A percentile compares a stretch with the other conserved stretches of the same genome.
Evolutionary conservation across 1,140 invertebrate genomes (phyloP).

Genomic region (Pristionchus pacificus): DNA sequence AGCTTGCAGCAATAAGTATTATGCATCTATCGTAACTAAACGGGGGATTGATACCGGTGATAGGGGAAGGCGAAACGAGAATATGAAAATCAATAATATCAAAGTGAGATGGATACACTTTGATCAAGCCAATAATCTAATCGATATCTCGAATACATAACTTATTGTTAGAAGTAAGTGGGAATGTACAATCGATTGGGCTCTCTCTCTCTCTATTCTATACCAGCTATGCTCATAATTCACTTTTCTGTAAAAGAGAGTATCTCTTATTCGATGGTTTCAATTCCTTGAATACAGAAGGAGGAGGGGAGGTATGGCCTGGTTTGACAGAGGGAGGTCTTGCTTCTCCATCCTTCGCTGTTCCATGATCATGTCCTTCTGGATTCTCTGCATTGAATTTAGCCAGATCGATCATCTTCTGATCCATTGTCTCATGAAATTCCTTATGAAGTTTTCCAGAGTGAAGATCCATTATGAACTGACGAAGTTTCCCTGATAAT

Average conservation of each 20-base stretch:
- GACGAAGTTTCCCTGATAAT: constrained; percentile 14
- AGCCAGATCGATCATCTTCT: constrained; percentile 52
- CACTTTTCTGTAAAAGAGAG: constrained; percentile 50
- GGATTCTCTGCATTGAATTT: constrained; percentile 30
- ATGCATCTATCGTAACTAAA: no score
- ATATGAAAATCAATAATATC: no score
- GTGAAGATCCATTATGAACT: constrained; percentile 54
- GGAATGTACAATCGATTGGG: no score
- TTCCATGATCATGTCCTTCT: constrained; percentile 32
- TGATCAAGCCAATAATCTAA: no score
- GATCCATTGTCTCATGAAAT: constrained; percentile 57
- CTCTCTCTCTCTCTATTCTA: no score
- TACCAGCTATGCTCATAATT: no score
- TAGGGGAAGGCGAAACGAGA: no score
- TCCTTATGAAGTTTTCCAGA: constrained; percentile 54
- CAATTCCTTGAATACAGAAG: constrained; percentile 57
- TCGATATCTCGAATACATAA: no score
- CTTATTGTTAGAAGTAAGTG: no score
- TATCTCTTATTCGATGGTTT: constrained; percentile 57
- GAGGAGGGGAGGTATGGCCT: constrained; percentile 49
- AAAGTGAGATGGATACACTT: no score
- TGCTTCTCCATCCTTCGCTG: constrained; percentile 19
- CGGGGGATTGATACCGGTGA: no score
- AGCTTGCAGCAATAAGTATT: no score
- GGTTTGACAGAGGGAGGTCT: constrained; percentile 37